A percentile compares a stretch with the other conserved stretches of the same genome.
Evolutionary conservation across 2,113 vertebrate genomes (phyloP).

Genomic region (Ctenodactylus gundi): DNA sequence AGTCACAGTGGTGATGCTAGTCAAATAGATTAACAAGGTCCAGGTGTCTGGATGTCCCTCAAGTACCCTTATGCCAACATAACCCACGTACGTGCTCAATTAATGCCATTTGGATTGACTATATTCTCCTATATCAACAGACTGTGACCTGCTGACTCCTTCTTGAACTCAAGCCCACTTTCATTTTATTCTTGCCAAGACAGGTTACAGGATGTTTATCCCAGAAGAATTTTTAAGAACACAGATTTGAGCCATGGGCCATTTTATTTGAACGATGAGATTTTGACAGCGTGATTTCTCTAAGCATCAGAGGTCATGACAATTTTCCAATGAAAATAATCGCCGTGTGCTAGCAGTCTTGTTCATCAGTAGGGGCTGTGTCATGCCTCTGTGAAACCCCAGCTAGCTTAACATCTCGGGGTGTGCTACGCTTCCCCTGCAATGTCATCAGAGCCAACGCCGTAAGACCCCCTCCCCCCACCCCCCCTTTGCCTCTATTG

Average conservation of each 20-base stretch:
- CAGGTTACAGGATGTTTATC: neutral
- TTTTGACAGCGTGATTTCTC: neutral
- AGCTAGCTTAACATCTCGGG: neutral
- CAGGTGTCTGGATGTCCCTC: neutral
- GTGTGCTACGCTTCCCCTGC: too few relatives aligned
- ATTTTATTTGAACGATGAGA: neutral
- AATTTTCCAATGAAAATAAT: neutral
- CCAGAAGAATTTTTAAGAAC: conserved; percentile 16
- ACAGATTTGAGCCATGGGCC: neutral
- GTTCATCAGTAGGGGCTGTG: neutral
- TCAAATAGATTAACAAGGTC: neutral
- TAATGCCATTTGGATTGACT: neutral
- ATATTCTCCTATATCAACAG: neutral
- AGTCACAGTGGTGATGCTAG: neutral
- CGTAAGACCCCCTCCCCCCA: neutral
- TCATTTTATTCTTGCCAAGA: conserved; percentile 50
- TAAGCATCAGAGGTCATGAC: neutral
- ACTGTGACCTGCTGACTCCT: neutral
- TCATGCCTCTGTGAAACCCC: neutral
- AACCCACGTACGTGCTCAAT: neutral
- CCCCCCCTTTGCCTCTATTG: neutral
- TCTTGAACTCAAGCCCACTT: neutral
- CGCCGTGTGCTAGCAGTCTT: neutral
- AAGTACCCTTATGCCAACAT: neutral
- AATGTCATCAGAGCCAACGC: fast-evolving